Conservation (phyloP, 1,140 invertebrate genomes). For the Tetramorium parvispinum region DNA sequence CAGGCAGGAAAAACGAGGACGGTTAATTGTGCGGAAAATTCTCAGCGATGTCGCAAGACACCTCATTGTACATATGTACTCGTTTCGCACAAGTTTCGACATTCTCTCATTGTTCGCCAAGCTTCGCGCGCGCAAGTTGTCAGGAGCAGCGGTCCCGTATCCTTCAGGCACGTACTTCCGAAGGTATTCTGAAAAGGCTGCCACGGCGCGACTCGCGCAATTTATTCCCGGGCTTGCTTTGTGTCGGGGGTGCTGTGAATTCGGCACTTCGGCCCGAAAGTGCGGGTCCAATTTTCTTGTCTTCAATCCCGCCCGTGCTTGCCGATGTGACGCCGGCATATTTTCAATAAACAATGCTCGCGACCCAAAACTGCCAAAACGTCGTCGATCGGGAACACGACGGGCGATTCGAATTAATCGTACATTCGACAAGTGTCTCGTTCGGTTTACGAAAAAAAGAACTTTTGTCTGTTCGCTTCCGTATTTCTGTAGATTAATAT, state of each 20-base stretch:
- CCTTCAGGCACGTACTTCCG: constrained; percentile 49
- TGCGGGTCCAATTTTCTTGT: constrained; percentile 59
- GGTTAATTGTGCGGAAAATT: constrained; percentile 30
- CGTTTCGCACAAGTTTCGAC: constrained; percentile 36
- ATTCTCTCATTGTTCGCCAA: constrained; percentile 26
- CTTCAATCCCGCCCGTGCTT: background rate
- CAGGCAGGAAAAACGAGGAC: background rate
- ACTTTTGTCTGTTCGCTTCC: background rate
- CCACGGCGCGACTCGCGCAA: constrained; percentile 50
- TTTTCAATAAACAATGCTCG: constrained; percentile 45
- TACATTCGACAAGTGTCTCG: constrained; percentile 7
- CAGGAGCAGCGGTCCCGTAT: constrained; percentile 38
- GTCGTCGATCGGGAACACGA: constrained; percentile 10
- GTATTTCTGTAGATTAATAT: background rate
- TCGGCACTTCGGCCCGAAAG: constrained; percentile 34
- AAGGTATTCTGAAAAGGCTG: constrained; percentile 60
- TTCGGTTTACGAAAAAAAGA: constrained; percentile 1
- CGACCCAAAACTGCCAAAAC: constrained; percentile 48
- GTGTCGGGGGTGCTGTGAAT: constrained; percentile 34
- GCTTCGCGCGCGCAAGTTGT: constrained; percentile 23
- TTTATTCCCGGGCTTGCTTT: constrained; percentile 64
- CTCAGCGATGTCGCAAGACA: constrained; percentile 7
- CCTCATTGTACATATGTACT: constrained; percentile 27
- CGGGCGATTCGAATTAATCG: constrained; percentile 33
- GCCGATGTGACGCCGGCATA: background rate